Conservation (phyloP, 2,113 vertebrate genomes). For the Dunckerocampus dactyliophorus region DNA sequence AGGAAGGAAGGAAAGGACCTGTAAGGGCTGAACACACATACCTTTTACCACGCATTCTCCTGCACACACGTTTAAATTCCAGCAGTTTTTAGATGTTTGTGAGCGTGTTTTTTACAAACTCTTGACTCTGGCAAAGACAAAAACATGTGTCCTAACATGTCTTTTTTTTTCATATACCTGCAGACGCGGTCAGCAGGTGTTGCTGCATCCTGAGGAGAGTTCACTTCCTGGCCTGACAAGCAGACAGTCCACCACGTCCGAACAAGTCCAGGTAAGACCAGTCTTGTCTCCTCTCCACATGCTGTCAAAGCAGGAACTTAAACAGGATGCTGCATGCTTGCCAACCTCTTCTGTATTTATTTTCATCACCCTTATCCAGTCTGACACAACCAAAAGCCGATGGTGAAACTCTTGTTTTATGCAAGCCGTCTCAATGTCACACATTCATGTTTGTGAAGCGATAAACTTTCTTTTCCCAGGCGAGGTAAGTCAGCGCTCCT, state of each 20-base stretch:
- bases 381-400: slow-evolving; percentile 1
- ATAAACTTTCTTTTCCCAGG: slow-evolving; percentile 22
- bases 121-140: slow-evolving; percentile 24
- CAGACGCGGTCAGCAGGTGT: slow-evolving; percentile 73
- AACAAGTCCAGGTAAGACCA: slow-evolving; percentile 64
- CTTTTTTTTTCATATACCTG: slow-evolving; percentile 37
- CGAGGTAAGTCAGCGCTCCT: slow-evolving; percentile 46
- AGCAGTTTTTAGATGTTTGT: slow-evolving; percentile 24
- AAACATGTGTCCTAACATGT: slow-evolving; percentile 10
- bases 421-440: not conserved
- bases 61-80: slow-evolving; percentile 52
- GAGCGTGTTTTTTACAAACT: slow-evolving; percentile 26
- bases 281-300: not conserved
- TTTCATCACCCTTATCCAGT: not conserved
- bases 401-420: not conserved
- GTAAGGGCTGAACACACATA: slow-evolving; percentile 53
- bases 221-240: slow-evolving; percentile 49
- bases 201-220: slow-evolving; percentile 67
- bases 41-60: slow-evolving; percentile 38
- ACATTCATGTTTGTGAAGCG: slow-evolving; percentile 11
- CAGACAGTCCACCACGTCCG: slow-evolving; percentile 55
- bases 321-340: slow-evolving; percentile 1
- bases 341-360: not conserved
- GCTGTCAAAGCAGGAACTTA: not conserved
- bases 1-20: slow-evolving; percentile 70